Percentiles rank a stretch among this genome's conserved stretches.
Conservation (phyloP, 1,140 invertebrate species). For the Paralvinella palmiformis region DNA sequence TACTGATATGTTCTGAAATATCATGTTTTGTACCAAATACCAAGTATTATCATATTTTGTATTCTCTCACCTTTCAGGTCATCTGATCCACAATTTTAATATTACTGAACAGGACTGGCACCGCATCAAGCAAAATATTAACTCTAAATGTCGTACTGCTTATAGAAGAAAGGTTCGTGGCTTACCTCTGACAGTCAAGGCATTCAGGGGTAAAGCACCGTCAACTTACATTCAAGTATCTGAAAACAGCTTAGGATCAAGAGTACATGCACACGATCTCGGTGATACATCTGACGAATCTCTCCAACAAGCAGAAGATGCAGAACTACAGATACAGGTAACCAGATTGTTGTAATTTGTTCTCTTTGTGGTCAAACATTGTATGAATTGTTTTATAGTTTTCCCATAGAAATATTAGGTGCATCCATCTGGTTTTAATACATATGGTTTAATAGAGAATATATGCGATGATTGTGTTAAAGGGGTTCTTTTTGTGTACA, state of each 20-base stretch:
- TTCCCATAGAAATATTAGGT: too few species aligned
- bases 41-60: too few species aligned
- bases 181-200: conserved; percentile 49
- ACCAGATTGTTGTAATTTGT: too few species aligned
- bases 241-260: not conserved
- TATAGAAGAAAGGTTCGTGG: conserved; percentile 49
- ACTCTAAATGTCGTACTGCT: conserved; percentile 56
- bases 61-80: conserved; percentile 47
- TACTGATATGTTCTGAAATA: too few species aligned
- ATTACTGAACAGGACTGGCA: conserved; percentile 55
- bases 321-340: not conserved
- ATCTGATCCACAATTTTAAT: conserved; percentile 53
- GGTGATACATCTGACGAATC: too few species aligned
- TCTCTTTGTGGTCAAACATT: not conserved
- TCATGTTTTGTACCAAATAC: not conserved
- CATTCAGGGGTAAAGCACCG: conserved; percentile 34
- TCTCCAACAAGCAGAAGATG: too few species aligned
- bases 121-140: conserved; percentile 56
- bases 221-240: conserved; percentile 14
- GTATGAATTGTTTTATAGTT: not conserved
- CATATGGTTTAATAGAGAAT: too few species aligned
- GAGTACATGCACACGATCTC: not conserved
- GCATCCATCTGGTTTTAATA: too few species aligned
- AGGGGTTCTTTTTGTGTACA: too few species aligned
- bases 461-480: too few species aligned